Base-by-base conservation (phyloP, 2,113 vertebrate genomes). In the Prolemur simus region DNA sequence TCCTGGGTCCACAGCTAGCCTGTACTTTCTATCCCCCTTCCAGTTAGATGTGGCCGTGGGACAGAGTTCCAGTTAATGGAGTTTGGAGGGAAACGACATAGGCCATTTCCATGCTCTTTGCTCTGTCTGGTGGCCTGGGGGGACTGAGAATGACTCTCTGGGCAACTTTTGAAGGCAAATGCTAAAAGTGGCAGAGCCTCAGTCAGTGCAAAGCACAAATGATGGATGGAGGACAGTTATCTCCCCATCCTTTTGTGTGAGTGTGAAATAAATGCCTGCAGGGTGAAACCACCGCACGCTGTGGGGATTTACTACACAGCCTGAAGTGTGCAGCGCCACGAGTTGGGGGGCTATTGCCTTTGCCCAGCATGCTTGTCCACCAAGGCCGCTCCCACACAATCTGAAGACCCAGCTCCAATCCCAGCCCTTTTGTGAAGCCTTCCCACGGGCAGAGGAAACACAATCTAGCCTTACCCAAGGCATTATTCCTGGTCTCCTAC, bases 81-180 rank as follows among this genome's bases (percentile, higher is more conserved):
- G 6, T 12, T 18, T 52, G 32, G 18, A 39, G n/a, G 6, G 5
- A 4, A 25, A 56, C 25, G 85, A 34, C 83, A 15, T 32, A 37
- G n/a, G 13, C 12, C 39, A 15, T 69, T 20, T 69, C 63, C 5
- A 0, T 1, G 74, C 15, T 49, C 78, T 93, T 45, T 37, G 83
- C 37, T n/a, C n/a, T 18, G 5, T 39, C 10, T 34, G 21, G 10
- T 20, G 32, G 27, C 78, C 25, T 63, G 34, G 77, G 45, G 18
- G 45, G 68, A 42, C 29, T 27, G 15, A 21, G 8, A 14, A 17
- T 21, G 64, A 69, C 25, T 23, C 8, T 18, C 45, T 56, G 64
- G 86, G 27, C 47, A 69, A 37, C 49, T 42, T 95, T 29, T 83
- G 49, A 96, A 95, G 78, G 21, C 76, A 80, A 74, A 71, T n/a